Base-by-base conservation (phyloP, 2,888 invertebrate species). In the Protonemura montana region DNA sequence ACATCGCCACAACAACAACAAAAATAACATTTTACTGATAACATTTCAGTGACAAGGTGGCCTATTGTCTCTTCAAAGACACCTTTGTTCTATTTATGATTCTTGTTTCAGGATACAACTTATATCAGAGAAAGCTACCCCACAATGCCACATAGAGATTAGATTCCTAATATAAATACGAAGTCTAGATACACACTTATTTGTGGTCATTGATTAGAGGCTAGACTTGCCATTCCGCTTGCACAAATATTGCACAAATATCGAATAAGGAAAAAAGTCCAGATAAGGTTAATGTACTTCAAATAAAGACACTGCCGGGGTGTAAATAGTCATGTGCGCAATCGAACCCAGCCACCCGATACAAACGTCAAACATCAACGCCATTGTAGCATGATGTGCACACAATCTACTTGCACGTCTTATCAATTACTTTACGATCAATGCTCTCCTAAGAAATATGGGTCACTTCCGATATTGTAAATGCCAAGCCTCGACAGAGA, bases 391-490 rank as follows among this genome's bases (percentile, higher is more conserved):
- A n/a, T n/a, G n/a, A n/a, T 2, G 59, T 7, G 59, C 21, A 35
- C 21, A 59, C 59, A 59, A 13, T 59, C 59, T 59, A 59, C 10
- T 6, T 59, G 13, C 21, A 21, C 59, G 59, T 59, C 59, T 59
- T 59, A 59, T 59, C 59, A 59, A 59, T 59, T 59, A 59, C 59
- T 59, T 59, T 21, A 59, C 13, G 59, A 59, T 59, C 59, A 59
- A 16, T 59, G 59, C 59, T 7, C 59, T 59, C 2, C 59, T 2
- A 7, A 21, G 59, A 59, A 59, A 59, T 59, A 59, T 59, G 59
- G 59, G 59, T 59, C 59, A 59, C 21, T 59, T 59, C 59, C 59
- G 59, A 59, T 59, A 59, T 59, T 59, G 59, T 59, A 59, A n/a
- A n/a, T 59, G 21, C 59, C 35, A 35, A 35, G 35, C 3, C 35